Evolutionary conservation across 1,140 invertebrate species (phyloP).

Genomic region (Hyles euphorbiae): DNA sequence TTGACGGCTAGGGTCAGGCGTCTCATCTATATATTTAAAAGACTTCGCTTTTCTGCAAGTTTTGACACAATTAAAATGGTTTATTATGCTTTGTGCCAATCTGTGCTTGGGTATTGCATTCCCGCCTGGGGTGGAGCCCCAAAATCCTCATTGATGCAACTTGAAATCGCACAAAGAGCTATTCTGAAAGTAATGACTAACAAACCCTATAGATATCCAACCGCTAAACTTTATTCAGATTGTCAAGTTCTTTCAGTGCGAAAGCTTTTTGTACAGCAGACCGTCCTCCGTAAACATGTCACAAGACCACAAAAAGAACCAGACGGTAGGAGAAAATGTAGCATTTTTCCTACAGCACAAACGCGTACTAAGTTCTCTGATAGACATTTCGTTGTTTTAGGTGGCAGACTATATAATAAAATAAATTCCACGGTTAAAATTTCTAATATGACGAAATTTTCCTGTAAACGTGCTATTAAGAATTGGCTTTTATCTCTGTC

Average conservation of each 20-base stretch:
- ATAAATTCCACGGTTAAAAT: no score
- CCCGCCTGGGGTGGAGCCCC: conserved; percentile 11
- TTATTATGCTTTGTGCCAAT: conserved; percentile 10
- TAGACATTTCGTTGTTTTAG: no score
- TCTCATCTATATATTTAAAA: conserved; percentile 15
- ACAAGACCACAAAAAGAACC: no score
- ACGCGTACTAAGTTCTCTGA: no score
- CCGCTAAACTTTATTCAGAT: conserved; percentile 4
- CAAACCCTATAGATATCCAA: conserved; percentile 4
- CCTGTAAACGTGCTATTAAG: no score
- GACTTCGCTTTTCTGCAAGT: conserved; percentile 10
- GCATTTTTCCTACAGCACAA: no score
- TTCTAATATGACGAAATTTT: no score
- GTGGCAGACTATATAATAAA: no score
- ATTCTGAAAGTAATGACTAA: conserved; percentile 10
- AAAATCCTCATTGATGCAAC: conserved; percentile 4
- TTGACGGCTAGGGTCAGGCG: conserved; percentile 6
- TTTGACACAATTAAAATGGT: conserved; percentile 1
- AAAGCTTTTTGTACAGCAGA: conserved; percentile 3
- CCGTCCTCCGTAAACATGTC: no score
- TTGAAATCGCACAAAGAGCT: conserved; percentile 11
- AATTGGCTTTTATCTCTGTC: no score
- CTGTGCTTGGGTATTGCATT: conserved; percentile 14
- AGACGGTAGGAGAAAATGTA: no score
- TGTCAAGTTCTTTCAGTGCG: conserved; percentile 5